Base-by-base conservation (phyloP, 2,113 vertebrate genomes). In the Eptesicus fuscus region DNA sequence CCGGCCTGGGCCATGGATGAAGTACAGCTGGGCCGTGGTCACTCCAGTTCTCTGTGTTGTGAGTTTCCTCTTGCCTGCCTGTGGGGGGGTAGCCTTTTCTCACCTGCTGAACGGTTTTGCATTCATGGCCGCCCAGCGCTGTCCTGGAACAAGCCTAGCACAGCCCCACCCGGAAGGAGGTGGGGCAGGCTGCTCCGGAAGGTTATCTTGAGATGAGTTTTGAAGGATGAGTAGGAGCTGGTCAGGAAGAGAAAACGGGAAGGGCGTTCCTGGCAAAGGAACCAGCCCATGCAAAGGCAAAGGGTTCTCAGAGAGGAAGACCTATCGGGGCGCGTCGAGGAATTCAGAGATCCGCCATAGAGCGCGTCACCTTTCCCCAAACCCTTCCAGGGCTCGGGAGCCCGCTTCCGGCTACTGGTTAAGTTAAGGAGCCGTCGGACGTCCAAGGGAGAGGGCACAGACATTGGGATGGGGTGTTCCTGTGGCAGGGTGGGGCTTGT, bases 1-100 rank as follows among this genome's bases (percentile, higher is more conserved):
- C 98, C 99, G 99, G 98, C 99, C 99, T 88, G 99, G 99, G 97
- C 97, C 99, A 30, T 99, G 99, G 99, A 99, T 99, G 99, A 99
- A 99, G 97, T 99, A 99, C 99, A 99, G 99, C 99, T 99, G 99
- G 99, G 98, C 98, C 97, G 90, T 99, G 90, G 98, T 99, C 98
- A 99, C 99, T 77, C 99, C 99, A 59, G 97, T 99, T 97, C 99
- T 99, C 80, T 99, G 99, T 23, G 97, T 99, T 98, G 99, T 99
- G 96, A 98, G 99, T 98, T 25, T 59, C 3, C 0, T n/a, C 28
- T 13, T 4, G 2, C 10, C 1, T 2, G 11, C 14, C 69, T 23
- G 2, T 17, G 65, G 83, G 61, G 61, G n/a, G 4, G 37, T 2
- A 2, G 13, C 88, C 25, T 11, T 22, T 77, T 4, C 65, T 77